Base-by-base conservation (phyloP, 2,888 invertebrate species). In the Lasioglossum leucozonium region DNA sequence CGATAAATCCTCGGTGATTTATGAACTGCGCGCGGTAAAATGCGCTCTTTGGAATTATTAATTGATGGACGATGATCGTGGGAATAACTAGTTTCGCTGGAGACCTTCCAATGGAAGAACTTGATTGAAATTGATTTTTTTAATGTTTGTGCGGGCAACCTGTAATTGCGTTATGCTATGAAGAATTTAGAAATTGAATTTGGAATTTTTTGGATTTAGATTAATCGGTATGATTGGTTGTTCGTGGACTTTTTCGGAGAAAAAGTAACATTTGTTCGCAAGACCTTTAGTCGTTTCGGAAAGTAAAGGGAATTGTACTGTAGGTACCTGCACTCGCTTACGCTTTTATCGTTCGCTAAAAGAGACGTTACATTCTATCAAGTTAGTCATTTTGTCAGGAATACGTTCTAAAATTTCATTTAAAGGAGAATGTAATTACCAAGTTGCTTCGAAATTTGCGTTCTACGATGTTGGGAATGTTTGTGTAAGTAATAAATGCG, bases 1-100 rank as follows among this genome's bases (percentile, higher is more conserved):
- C 58, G 26, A 58, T 58, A 58, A 58, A 58, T 58, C 30, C 26
- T 26, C 58, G 58, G 58, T 58, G 58, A 58, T 58, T 58, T 30
- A 58, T 30, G 16, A 58, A 16, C 58, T 0, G n/a, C 34, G 58
- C 26, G 13, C 4, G 26, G 26, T 58, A 26, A 26, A 26, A 58
- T 16, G 26, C 58, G 58, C 26, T 6, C 13, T 13, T 58, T 30
- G 2, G 13, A 58, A 58, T 58, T 58, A 58, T 58, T 58, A 58
- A 58, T 58, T 26, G 26, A 26, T 26, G 26, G 13, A 13, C 13
- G 13, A 13, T 26, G 58, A 58, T 58, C 30, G 13, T 16, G 26
- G 58, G 26, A 13, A 30, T 58, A 30, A 58, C 26, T 58, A 5
- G 4, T 58, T 58, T 26, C 26, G 26, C 11, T 5, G 58, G 26